These are phyloP conservation scores for Bradypus variegatus DNA, from an alignment of 2,797 vertebrate genomes.

Conservation along the genomic window DNA sequence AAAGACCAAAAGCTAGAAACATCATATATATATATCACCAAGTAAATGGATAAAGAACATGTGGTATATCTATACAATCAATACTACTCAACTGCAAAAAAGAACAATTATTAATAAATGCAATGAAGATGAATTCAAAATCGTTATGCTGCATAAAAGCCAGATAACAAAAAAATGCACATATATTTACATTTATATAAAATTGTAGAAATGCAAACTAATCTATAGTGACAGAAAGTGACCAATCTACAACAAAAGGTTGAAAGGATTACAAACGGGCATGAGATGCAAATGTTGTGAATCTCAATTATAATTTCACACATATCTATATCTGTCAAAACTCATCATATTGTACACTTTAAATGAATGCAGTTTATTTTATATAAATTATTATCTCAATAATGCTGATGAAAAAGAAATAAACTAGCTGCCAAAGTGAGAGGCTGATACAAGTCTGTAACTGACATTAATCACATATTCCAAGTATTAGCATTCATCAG, in stretches of 20 bases:
- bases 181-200: not conserved
- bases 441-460: not conserved
- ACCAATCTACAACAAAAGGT: not conserved
- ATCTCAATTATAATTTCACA: not conserved
- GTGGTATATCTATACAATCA: not conserved
- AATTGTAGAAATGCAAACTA: not conserved
- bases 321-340: not conserved
- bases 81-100: not conserved
- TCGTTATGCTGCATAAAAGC: not conserved
- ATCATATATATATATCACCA: not conserved
- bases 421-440: not conserved
- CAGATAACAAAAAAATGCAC: not conserved
- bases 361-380: not conserved
- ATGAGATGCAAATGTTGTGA: not conserved
- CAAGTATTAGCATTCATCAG: not conserved
- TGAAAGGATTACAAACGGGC: not conserved
- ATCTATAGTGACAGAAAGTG: not conserved
- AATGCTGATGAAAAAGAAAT: too few relatives aligned
- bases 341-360: not conserved
- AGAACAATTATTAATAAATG: not conserved
- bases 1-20: not conserved
- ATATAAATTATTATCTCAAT: not conserved
- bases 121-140: not conserved
- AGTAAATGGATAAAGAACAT: not conserved
- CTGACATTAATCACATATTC: not conserved